phyloP scores from a whole-genome alignment of 2,113 vertebrate species.

The Varanus komodoensis region DNA sequence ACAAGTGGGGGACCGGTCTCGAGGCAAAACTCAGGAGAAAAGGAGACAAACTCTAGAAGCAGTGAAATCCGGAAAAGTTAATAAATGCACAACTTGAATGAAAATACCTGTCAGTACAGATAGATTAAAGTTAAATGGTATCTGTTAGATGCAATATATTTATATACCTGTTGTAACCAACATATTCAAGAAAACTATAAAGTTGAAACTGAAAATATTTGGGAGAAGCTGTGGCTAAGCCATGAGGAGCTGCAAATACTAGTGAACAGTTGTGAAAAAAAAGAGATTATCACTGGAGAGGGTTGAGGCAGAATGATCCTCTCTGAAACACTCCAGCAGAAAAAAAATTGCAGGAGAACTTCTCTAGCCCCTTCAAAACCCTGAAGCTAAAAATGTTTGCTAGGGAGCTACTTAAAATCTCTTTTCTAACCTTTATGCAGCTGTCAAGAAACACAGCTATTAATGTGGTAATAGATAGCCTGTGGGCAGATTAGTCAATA shows the following conservation, averaged over 20 bases:
- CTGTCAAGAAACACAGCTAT: constrained; percentile 1
- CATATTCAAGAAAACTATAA: too few relatives aligned
- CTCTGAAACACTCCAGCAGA: not conserved
- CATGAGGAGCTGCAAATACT: not conserved
- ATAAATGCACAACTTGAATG: too few relatives aligned
- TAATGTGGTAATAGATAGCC: constrained; percentile 5
- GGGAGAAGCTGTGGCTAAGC: not conserved
- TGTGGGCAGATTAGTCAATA: constrained; percentile 1
- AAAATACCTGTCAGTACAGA: too few relatives aligned
- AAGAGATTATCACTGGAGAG: not conserved
- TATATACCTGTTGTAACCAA: too few relatives aligned
- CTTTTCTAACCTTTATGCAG: constrained; percentile 31
- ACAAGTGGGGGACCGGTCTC: too few relatives aligned
- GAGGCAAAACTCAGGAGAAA: too few relatives aligned
- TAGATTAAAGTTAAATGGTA: too few relatives aligned
- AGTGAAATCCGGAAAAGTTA: too few relatives aligned
- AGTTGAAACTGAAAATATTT: too few relatives aligned
- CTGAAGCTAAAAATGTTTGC: not conserved
- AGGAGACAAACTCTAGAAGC: too few relatives aligned
- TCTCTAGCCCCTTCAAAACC: not conserved
- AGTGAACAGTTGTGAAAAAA: not conserved
- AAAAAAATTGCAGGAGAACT: not conserved
- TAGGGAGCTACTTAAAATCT: not conserved
- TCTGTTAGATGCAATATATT: too few relatives aligned
- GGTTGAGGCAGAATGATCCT: not conserved